Evolutionary conservation across 1,140 invertebrate genomes (phyloP).

Genomic region (Liolophura sinensis): DNA sequence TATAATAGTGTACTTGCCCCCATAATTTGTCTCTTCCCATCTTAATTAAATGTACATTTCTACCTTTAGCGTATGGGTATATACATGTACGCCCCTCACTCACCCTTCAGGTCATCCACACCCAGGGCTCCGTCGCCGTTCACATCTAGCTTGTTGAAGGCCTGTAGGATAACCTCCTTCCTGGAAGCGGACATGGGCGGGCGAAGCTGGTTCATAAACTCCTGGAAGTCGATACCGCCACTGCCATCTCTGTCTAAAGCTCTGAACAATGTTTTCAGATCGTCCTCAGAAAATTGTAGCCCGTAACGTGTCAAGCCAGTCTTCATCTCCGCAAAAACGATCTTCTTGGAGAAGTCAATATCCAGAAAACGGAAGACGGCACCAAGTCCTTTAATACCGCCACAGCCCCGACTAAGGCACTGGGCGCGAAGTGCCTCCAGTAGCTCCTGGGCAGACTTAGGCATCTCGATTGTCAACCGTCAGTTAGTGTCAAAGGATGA

Average conservation of each 20-base stretch:
- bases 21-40: too few relatives aligned
- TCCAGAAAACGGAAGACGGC: conserved; percentile 42
- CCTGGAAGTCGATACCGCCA: conserved; percentile 43
- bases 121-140: conserved; percentile 84
- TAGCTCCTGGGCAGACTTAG: conserved; percentile 5
- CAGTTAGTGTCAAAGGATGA: too few relatives aligned
- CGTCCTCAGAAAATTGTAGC: conserved; percentile 29
- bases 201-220: conserved; percentile 54
- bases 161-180: conserved; percentile 75
- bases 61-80: not conserved
- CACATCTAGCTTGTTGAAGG: conserved; percentile 85
- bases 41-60: too few relatives aligned
- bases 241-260: conserved; percentile 39
- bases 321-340: conserved; percentile 36
- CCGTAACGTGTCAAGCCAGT: conserved; percentile 34
- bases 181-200: conserved; percentile 80
- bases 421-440: conserved; percentile 20
- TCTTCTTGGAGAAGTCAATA: conserved; percentile 42
- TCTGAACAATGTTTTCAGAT: conserved; percentile 36
- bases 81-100: not conserved
- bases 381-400: conserved; percentile 39
- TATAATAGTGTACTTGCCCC: too few relatives aligned
- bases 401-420: conserved; percentile 27
- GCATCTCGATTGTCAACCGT: too few relatives aligned
- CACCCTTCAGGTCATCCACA: conserved; percentile 76